Percentiles rank a stretch among this genome's conserved stretches.
These are phyloP conservation scores for Metellina segmentata DNA, from an alignment of 2,888 invertebrate genomes.

Conservation along the genomic window DNA sequence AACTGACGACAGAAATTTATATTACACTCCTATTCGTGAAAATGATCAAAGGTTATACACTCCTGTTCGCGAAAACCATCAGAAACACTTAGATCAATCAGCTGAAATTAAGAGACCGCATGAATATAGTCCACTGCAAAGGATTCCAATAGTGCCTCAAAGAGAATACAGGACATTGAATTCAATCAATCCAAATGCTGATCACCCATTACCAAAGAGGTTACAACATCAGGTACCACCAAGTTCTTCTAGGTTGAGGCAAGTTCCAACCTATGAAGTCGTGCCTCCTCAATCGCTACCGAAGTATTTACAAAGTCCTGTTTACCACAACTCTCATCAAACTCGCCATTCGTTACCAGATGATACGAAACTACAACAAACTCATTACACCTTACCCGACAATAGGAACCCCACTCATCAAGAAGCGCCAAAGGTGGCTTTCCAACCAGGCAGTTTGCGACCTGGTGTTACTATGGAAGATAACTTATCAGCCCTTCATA, in stretches of 20 bases:
- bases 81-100: not conserved
- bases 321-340: not conserved
- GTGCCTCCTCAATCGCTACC: constrained; percentile 30
- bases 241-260: not conserved
- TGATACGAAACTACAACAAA: not conserved
- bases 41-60: constrained; percentile 3
- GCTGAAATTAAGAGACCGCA: constrained; percentile 15
- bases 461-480: not conserved
- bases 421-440: not conserved
- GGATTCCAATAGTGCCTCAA: constrained; percentile 5
- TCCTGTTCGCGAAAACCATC: constrained; percentile 4
- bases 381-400: not conserved
- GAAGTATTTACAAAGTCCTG: constrained; percentile 20
- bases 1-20: constrained; percentile 30
- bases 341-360: not conserved
- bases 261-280: constrained; percentile 23
- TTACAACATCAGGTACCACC: not conserved
- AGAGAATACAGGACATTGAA: not conserved
- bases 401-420: not conserved
- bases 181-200: not conserved
- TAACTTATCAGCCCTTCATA: not conserved
- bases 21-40: constrained; percentile 30
- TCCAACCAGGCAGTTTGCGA: not conserved
- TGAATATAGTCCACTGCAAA: not conserved
- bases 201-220: not conserved